Conservation (phyloP, 2,797 vertebrate species). For the Acomys russatus region DNA sequence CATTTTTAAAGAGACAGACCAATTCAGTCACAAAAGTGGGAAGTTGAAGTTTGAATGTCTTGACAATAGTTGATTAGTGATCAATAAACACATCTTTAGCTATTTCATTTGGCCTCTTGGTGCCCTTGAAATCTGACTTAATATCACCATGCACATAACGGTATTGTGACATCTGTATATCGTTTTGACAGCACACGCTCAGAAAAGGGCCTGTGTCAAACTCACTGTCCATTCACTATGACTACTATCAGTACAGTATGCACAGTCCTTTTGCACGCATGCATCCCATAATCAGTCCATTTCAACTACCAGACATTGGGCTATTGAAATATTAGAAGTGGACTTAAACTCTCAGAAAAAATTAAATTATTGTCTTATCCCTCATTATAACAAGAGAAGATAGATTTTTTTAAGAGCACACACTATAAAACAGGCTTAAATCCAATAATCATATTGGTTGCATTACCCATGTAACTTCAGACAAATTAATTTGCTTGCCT, state of each 20-base stretch:
- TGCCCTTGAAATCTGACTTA: slow-evolving; percentile 24
- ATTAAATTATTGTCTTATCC: neutral
- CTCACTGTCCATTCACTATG: neutral
- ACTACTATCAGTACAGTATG: neutral
- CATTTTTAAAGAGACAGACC: slow-evolving; percentile 54
- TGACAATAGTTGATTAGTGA: slow-evolving; percentile 42
- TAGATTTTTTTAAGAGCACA: neutral
- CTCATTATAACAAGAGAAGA: slow-evolving; percentile 44
- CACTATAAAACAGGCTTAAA: neutral
- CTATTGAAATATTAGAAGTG: neutral
- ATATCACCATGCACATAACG: slow-evolving; percentile 25
- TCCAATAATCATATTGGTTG: neutral
- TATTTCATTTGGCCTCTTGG: slow-evolving; percentile 57
- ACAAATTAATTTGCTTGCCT: neutral
- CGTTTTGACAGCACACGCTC: neutral
- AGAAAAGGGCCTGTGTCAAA: neutral
- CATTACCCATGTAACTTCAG: neutral
- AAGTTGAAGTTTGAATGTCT: slow-evolving; percentile 30
- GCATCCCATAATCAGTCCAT: neutral
- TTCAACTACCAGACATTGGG: neutral
- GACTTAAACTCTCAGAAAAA: neutral
- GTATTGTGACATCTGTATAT: slow-evolving; percentile 18
- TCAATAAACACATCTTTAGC: slow-evolving; percentile 67
- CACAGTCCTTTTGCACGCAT: neutral
- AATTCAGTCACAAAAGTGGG: slow-evolving; percentile 28